These are phyloP conservation scores for Pithys albifrons DNA, from an alignment of 2,113 vertebrate genomes.

Conservation along the genomic window DNA sequence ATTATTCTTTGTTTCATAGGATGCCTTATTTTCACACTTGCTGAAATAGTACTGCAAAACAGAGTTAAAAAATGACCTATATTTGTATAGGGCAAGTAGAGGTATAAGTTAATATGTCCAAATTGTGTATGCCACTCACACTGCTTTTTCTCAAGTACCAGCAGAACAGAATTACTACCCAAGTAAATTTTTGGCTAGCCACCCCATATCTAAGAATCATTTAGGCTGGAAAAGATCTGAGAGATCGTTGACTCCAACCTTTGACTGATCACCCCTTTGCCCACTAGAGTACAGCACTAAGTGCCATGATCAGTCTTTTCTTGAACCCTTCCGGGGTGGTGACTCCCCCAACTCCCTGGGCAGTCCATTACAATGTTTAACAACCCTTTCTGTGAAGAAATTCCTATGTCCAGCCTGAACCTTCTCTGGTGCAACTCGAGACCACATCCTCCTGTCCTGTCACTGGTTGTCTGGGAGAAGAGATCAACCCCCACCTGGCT, in stretches of 20 bases:
- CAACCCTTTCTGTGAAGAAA: not conserved
- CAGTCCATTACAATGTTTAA: not conserved
- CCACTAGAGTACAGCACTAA: not conserved
- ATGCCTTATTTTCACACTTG: not conserved
- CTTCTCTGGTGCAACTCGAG: not conserved
- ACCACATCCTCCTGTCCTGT: not conserved
- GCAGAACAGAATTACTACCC: not conserved
- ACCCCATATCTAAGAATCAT: accelerated
- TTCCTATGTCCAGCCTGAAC: not conserved
- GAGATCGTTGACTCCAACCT: not conserved
- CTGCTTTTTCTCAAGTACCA: not conserved
- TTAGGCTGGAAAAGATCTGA: not conserved
- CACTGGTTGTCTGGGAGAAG: not conserved
- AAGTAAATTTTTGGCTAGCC: not conserved
- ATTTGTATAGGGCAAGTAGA: not conserved
- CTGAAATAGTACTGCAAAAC: not conserved
- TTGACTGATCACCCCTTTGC: not conserved
- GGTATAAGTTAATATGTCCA: not conserved
- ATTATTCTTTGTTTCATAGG: not conserved
- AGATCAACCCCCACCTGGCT: not conserved
- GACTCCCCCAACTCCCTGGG: not conserved
- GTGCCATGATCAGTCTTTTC: not conserved
- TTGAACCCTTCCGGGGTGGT: not conserved
- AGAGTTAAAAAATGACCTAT: not conserved
- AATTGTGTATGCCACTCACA: not conserved